Percentiles rank a stretch among this genome's conserved stretches.
Conservation (phyloP, 2,888 invertebrate species). For the Lucinisca nassula region DNA sequence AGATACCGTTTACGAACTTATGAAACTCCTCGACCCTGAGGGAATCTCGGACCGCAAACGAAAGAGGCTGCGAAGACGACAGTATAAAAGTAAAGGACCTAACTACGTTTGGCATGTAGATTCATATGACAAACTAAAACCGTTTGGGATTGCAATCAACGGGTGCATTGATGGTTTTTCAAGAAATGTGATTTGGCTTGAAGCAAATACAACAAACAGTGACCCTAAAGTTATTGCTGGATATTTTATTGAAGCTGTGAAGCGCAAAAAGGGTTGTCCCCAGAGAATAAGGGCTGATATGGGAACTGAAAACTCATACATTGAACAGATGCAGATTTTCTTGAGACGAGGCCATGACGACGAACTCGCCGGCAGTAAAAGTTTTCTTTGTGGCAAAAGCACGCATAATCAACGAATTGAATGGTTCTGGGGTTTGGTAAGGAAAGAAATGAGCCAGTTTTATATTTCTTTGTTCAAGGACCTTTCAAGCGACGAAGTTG, state of each 20-base stretch:
- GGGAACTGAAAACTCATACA: constrained; percentile 22
- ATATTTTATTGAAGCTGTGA: constrained; percentile 19
- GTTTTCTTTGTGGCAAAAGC: constrained; percentile 31
- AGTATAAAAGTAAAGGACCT: neutral
- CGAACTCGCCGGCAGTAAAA: neutral
- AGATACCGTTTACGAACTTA: neutral
- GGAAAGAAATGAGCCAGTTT: constrained; percentile 7
- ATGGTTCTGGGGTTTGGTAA: constrained; percentile 22
- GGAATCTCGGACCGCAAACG: neutral
- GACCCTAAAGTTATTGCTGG: constrained; percentile 20
- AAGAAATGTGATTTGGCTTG: constrained; percentile 26
- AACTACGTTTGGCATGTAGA: constrained; percentile 30
- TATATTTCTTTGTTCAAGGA: constrained; percentile 13
- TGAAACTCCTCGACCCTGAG: neutral
- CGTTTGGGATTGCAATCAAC: constrained; percentile 26
- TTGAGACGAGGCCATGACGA: neutral
- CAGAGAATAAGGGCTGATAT: neutral
- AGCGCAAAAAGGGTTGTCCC: neutral
- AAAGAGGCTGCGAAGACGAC: neutral
- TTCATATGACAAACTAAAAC: constrained; percentile 32
- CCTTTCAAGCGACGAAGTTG: neutral
- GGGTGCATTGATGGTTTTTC: constrained; percentile 30
- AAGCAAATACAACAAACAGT: constrained; percentile 13
- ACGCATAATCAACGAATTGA: constrained; percentile 25
- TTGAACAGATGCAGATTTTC: constrained; percentile 20